Conservation (phyloP, 2,113 vertebrate genomes). For the Nyctereutes procyonoides region DNA sequence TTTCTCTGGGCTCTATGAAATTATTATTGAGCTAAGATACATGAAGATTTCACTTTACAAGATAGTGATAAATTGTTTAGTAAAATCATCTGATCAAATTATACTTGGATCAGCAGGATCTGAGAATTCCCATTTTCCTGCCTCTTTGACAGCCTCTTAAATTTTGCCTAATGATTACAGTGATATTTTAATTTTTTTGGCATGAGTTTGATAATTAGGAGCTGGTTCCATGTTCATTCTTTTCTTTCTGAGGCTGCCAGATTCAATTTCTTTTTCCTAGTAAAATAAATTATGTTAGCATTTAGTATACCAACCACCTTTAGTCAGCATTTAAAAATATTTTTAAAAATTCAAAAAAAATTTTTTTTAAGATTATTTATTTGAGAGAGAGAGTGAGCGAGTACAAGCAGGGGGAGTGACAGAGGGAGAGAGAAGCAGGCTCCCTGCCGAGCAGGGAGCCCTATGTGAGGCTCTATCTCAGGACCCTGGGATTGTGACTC, state of each 20-base stretch:
- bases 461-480: not conserved
- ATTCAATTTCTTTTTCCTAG: not conserved
- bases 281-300: constrained; percentile 16
- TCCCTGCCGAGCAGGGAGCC: not conserved
- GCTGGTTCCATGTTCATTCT: not conserved
- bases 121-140: not conserved
- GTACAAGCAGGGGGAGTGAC: not conserved
- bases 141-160: not conserved
- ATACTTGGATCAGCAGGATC: not conserved
- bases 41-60: not conserved
- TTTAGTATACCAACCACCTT: constrained; percentile 4
- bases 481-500: not conserved
- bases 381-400: not conserved
- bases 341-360: not conserved
- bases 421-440: not conserved
- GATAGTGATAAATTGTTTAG: not conserved
- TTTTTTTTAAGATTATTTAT: not conserved
- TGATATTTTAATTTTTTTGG: not conserved
- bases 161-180: not conserved
- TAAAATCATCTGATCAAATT: not conserved
- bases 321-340: not conserved
- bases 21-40: not conserved
- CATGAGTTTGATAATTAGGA: not conserved
- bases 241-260: not conserved
- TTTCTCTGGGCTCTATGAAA: constrained; percentile 1